Base-by-base conservation (phyloP, 1,140 invertebrate genomes). In the Trypoxylus dichotomus region DNA sequence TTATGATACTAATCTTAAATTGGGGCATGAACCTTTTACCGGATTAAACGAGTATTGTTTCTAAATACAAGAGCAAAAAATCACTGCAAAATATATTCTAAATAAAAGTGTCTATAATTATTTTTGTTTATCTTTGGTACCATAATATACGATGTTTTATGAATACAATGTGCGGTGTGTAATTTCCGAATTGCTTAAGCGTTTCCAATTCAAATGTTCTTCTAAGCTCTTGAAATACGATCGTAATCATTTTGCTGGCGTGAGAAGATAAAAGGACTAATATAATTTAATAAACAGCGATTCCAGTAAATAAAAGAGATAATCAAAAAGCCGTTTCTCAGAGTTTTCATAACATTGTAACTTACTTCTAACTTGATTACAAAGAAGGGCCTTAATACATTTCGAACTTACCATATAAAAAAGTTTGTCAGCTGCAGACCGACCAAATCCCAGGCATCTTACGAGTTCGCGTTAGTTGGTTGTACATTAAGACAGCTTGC, bases 311-410 rank as follows among this genome's bases (percentile, higher is more conserved):
- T 19, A 68, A 68, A 68, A 24, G 11, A 68, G 27, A 74, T 74
- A 74, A 74, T 74, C 72, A 74, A 74, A 74, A 74, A n/a, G 29
- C 72, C 7, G 21, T 74, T 74, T 74, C 41, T 29, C 13, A 15
- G 41, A 74, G 37, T 32, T 74, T 43, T 74, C 72, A 74, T 43
- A 74, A 74, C 72, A 41, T 74, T 43, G 72, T 43, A 74, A 74
- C 32, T 74, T 19, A 74, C 32, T 74, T 74, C 41, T 74, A 74
- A 74, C 29, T 74, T 29, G 29, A 74, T 74, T 74, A 74, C 72
- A 74, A 43, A 8, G 29, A 21, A 42, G 13, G 41, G 29, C 10
- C 72, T 74, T 74, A 74, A 74, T 43, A 43, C 29, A 74, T 74
- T 74, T 42, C 29, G 21, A 74, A 74, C n/a, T 74, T 74, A 43